phyloP scores from a whole-genome alignment of 1,140 invertebrate species.

The Sarcophaga peregrina region DNA sequence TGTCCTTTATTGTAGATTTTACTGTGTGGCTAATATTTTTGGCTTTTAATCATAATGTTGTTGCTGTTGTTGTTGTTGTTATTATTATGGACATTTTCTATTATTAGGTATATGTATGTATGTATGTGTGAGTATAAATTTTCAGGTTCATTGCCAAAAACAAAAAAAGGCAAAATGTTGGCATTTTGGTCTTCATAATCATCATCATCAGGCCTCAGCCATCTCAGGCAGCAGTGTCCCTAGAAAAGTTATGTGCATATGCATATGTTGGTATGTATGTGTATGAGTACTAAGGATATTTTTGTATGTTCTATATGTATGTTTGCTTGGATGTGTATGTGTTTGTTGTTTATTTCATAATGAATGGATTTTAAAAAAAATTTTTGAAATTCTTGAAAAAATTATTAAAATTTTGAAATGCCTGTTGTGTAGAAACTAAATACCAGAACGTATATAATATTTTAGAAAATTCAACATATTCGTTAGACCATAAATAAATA shows the following conservation, averaged over 20 bases:
- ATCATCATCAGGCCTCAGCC: not conserved
- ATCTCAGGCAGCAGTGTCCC: not conserved
- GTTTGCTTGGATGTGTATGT: not conserved
- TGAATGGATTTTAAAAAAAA: not conserved
- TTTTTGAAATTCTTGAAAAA: conserved; percentile 7
- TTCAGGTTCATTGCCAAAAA: conserved; percentile 24
- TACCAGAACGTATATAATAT: not conserved
- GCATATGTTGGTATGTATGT: not conserved
- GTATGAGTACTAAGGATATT: not conserved
- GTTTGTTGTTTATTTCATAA: too few species aligned
- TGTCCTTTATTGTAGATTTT: too few species aligned
- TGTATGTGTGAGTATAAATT: not conserved
- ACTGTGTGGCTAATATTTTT: too few species aligned
- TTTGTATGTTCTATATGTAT: not conserved
- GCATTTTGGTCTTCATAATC: not conserved
- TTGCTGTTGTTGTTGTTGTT: too few species aligned
- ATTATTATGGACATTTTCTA: too few species aligned
- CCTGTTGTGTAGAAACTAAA: not conserved
- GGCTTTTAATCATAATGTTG: too few species aligned
- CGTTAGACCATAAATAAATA: not conserved
- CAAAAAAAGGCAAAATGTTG: not conserved
- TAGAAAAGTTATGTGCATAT: not conserved
- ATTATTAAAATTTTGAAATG: conserved; percentile 11
- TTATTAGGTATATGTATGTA: not conserved
- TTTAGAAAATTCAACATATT: not conserved